Evolutionary conservation across 1,140 invertebrate species (phyloP).

Genomic region (Neelides sp.): DNA sequence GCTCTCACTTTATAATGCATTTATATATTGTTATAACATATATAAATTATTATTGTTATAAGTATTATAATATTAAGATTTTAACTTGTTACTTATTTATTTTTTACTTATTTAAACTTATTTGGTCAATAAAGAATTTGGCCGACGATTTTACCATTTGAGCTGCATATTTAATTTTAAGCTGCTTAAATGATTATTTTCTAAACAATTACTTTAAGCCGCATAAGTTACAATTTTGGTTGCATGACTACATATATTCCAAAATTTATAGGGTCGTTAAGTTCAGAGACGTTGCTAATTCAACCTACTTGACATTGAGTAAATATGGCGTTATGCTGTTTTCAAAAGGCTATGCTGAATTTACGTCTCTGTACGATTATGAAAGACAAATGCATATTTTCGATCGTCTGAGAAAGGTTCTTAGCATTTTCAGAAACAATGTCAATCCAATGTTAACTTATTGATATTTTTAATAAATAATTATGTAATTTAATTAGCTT

Average conservation of each 20-base stretch:
- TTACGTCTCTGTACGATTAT: conserved; percentile 14
- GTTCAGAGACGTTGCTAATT: conserved; percentile 12
- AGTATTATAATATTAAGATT: too few species aligned
- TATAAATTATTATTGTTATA: too few species aligned
- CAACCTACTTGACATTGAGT: conserved; percentile 22
- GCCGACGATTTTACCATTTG: too few species aligned
- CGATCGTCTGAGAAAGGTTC: conserved; percentile 17
- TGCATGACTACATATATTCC: not conserved
- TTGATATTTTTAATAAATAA: not conserved
- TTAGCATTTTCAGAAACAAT: not conserved
- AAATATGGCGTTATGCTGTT: conserved; percentile 22
- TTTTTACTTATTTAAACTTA: too few species aligned
- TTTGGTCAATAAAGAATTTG: too few species aligned
- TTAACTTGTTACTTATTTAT: too few species aligned
- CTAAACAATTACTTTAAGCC: not conserved
- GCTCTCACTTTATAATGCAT: too few species aligned
- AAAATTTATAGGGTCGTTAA: conserved; percentile 11
- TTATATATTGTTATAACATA: too few species aligned
- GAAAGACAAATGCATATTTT: conserved; percentile 27
- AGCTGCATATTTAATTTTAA: not conserved
- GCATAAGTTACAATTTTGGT: not conserved
- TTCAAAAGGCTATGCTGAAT: conserved; percentile 16
- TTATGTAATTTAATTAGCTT: conserved; percentile 40
- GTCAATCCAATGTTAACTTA: not conserved
- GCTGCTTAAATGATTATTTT: too few species aligned